Base-by-base conservation (phyloP, 2,113 vertebrate genomes). In the Meriones unguiculatus region DNA sequence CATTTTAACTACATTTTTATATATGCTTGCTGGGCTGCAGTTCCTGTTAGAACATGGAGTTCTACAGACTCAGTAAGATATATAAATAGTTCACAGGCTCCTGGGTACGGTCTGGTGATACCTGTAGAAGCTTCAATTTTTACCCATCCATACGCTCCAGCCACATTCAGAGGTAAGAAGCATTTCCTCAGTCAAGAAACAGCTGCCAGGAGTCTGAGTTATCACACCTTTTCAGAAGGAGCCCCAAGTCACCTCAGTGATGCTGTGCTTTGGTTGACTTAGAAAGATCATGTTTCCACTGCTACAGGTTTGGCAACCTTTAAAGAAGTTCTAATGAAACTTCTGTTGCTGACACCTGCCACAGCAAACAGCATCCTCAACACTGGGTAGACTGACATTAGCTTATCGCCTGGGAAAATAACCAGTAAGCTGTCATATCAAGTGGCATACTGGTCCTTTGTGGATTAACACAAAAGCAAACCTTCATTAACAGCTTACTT, bases 211-310 rank as follows among this genome's bases (percentile, higher is more conserved):
- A 62, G 12, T 30, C 20, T 46, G 25, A 82, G 1, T 32, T 73
- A 2, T 59, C 7, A 38, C 5, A 50, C 18, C 30, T 10, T 72
- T 50, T 86, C 4, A 1, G 13, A 57, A 20, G 41, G 28, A 90
- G 3, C 0, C 2, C 76, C 57, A 0, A 28, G 28, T 10, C 35
- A 15, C 50, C 85, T 0, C 24, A 46, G 20, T 62, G 30, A 2
- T 46, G 35, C 20, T 50, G 8, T 41, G 11, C 12, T 65, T 38
- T 89, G 5, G 4, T 57, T 64, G n/a, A 3, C 0, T 85, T 93
- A 13, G n/a, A 69, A 96, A 87, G 20, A 67, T 2, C 7, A 12
- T 64, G 5, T 75, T 3, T 86, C 15, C 73, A 35, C 25, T 90
- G 50, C 25, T 76, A 12, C 0, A 28, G 30, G 65, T 81, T 92